Evolutionary conservation across 2,113 vertebrate genomes (phyloP).

Genomic region (Chionomys nivalis): DNA sequence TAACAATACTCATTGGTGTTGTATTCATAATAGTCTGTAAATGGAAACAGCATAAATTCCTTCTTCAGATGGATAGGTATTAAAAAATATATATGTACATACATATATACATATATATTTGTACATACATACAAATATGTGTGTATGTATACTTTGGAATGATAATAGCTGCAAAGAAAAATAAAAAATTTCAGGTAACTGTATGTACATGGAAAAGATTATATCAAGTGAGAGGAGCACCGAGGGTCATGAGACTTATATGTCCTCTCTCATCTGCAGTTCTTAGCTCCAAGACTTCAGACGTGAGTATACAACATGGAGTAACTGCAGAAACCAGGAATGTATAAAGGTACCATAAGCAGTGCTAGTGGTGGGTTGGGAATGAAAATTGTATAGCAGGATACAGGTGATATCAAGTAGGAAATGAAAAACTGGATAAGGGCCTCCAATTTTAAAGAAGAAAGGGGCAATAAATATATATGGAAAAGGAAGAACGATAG

Average conservation of each 20-base stretch:
- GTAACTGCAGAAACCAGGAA: not conserved
- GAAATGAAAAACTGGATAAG: not conserved
- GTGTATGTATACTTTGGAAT: too few species aligned
- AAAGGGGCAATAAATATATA: not conserved
- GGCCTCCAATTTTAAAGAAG: not conserved
- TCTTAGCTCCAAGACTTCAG: too few species aligned
- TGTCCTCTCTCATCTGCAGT: not conserved
- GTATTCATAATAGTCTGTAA: not conserved
- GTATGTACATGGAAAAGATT: too few species aligned
- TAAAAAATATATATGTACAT: not conserved
- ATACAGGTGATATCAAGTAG: not conserved
- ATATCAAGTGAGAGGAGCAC: not conserved
- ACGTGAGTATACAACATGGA: not conserved
- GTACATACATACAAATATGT: not conserved
- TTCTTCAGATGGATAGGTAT: not conserved
- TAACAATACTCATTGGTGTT: not conserved
- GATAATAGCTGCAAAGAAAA: not conserved
- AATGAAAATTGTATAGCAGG: not conserved
- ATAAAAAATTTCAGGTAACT: not conserved
- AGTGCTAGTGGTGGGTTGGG: not conserved
- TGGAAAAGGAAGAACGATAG: not conserved
- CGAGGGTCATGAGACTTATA: too few species aligned
- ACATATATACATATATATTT: too few species aligned
- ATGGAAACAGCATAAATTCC: not conserved
- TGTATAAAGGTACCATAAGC: not conserved